Conservation (phyloP, 2,888 invertebrate genomes). For the Gymnocheta viridis region DNA sequence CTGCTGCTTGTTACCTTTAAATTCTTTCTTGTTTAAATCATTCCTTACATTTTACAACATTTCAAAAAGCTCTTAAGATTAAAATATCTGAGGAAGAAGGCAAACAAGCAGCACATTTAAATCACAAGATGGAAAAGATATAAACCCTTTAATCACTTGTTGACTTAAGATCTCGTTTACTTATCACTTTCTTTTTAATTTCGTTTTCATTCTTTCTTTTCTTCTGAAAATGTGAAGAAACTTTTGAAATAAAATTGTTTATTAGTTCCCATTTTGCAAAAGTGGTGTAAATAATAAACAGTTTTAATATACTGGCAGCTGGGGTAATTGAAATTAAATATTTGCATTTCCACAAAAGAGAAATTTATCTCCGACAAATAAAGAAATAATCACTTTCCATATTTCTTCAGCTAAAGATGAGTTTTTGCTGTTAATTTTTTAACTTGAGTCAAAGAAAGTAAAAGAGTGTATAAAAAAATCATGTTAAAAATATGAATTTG, state of each 20-base stretch:
- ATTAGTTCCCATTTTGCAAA: slow-evolving; percentile 46
- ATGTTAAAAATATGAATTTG: background rate
- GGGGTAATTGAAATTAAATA: slow-evolving; percentile 67
- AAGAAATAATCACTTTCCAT: slow-evolving; percentile 44
- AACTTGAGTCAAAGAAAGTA: background rate
- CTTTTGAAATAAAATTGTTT: slow-evolving; percentile 43
- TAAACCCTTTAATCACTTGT: slow-evolving; percentile 58
- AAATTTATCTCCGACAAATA: slow-evolving; percentile 58
- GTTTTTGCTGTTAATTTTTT: no score
- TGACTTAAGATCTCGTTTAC: slow-evolving; percentile 55
- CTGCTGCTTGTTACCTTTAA: background rate
- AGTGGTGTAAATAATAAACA: slow-evolving; percentile 29
- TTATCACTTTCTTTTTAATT: slow-evolving; percentile 39
- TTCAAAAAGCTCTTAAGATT: slow-evolving; percentile 13
- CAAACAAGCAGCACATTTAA: slow-evolving; percentile 41
- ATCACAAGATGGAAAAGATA: slow-evolving; percentile 21
- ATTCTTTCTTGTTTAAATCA: background rate
- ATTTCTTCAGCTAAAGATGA: background rate
- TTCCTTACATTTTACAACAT: slow-evolving; percentile 9
- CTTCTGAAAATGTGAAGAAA: background rate
- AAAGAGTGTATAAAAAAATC: background rate
- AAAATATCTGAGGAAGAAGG: background rate
- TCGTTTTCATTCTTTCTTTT: slow-evolving; percentile 11
- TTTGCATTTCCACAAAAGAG: slow-evolving; percentile 55
- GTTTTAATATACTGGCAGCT: background rate